Base-by-base conservation (phyloP, 2,888 invertebrate species). In the Clusia tigrina region DNA sequence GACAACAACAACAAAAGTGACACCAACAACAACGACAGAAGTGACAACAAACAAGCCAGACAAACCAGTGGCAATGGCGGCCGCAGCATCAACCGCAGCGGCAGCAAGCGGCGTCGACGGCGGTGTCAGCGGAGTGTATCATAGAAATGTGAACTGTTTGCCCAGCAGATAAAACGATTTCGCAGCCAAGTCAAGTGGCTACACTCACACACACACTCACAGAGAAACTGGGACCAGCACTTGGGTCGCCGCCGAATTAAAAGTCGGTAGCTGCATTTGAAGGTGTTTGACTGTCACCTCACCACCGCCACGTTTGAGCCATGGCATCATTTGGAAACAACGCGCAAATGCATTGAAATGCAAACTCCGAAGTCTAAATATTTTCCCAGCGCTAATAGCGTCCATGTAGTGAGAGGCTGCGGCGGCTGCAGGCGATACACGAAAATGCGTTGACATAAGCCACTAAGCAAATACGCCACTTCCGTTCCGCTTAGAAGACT, bases 281-380 rank as follows among this genome's bases (percentile, higher is more conserved):
- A 77, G 77, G 77, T 77, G 78, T 77, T 74, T 74, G 70, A 70
- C 78, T 77, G 77, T 78, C 77, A 77, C 75, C 77, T 77, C 54
- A 52, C 23, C 60, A n/a, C n/a, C n/a, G n/a, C n/a, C n/a, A n/a
- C n/a, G n/a, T n/a, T n/a, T n/a, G n/a, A n/a, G 26, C 60, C 12
- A 12, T 12, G 12, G 32, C 12, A 9, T 32, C 12, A 12, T 32
- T 32, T 32, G 6, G 6, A 32, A 32, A 32, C 6, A 9, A 32
- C 12, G 32, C 32, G 32, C 32, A 32, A 32, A 32, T 32, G 32
- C 12, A 32, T 32, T 6, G 6, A 32, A 32, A 32, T 32, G 32
- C 32, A n/a, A n/a, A n/a, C n/a, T n/a, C n/a, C n/a, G 6, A 32
- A 6, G 32, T 32, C 12, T 12, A 32, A 32, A 32, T 32, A 32